Evolutionary conservation across 2,797 vertebrate genomes (phyloP).

Genomic region (Iguana delicatissima): DNA sequence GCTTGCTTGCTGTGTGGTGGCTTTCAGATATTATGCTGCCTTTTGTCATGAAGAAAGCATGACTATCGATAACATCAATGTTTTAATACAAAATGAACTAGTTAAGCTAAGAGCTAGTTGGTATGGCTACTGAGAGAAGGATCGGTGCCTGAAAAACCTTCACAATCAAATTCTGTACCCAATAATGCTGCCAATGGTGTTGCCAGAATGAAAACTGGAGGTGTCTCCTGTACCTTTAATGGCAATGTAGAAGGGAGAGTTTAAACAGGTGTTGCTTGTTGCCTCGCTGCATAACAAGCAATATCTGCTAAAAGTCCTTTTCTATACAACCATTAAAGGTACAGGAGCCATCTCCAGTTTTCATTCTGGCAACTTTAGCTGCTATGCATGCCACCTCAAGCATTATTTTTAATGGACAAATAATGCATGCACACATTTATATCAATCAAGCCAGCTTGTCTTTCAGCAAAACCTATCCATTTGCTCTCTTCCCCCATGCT

Average conservation of each 20-base stretch:
- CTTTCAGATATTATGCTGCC: neutral
- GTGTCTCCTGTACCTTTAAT: too few relatives aligned
- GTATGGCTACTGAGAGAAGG: neutral
- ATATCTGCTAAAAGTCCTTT: too few relatives aligned
- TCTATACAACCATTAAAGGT: too few relatives aligned
- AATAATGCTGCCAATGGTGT: too few relatives aligned
- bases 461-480: neutral
- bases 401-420: neutral
- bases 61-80: neutral
- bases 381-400: neutral
- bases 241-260: too few relatives aligned
- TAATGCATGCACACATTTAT: neutral
- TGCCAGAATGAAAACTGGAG: too few relatives aligned
- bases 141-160: neutral
- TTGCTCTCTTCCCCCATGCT: too few relatives aligned
- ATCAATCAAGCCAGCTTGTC: neutral
- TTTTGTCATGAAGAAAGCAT: slow-evolving; percentile 6
- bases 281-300: too few relatives aligned
- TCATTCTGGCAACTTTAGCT: too few relatives aligned
- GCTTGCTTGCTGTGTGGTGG: neutral
- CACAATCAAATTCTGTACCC: neutral
- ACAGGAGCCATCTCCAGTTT: too few relatives aligned
- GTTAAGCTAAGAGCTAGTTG: slow-evolving; percentile 1
- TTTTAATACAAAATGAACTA: neutral
- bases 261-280: too few relatives aligned